Evolutionary conservation across 2,888 invertebrate species (phyloP).

Genomic region (Erpobdella octoculata): DNA sequence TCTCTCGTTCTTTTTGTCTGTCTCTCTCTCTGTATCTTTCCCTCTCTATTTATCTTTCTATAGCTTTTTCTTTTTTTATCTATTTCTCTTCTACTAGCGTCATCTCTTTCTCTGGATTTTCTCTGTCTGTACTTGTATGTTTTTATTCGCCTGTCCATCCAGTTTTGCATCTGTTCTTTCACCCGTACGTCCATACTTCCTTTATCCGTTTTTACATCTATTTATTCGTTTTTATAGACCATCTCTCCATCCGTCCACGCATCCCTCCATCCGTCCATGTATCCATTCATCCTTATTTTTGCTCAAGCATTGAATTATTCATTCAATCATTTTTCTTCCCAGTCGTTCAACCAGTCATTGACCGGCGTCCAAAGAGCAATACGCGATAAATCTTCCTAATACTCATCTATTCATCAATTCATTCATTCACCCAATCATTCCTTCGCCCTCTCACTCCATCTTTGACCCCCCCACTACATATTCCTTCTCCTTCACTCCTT

Average conservation of each 20-base stretch:
- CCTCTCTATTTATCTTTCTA: no score
- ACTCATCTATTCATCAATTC: not conserved
- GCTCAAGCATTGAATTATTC: not conserved
- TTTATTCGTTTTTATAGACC: not conserved
- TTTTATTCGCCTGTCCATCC: not conserved
- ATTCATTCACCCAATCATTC: not conserved
- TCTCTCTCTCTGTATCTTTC: no score
- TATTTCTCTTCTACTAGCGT: not conserved
- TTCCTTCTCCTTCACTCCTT: no score
- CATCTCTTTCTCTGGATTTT: not conserved
- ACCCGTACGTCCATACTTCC: not conserved
- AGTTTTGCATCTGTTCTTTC: not conserved
- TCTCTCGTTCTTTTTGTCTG: no score
- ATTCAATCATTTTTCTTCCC: not conserved
- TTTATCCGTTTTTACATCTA: constrained; percentile 1
- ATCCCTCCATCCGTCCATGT: not conserved
- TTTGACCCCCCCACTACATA: no score
- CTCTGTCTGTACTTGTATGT: no score
- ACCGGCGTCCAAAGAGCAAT: no score
- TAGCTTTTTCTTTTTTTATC: no score
- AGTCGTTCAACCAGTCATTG: not conserved
- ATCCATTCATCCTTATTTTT: not conserved
- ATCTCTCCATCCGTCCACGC: not conserved
- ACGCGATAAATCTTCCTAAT: no score
- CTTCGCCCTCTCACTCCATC: no score